Evolutionary conservation across 2,113 vertebrate genomes (phyloP).

Genomic region (Ptyas mucosa): DNA sequence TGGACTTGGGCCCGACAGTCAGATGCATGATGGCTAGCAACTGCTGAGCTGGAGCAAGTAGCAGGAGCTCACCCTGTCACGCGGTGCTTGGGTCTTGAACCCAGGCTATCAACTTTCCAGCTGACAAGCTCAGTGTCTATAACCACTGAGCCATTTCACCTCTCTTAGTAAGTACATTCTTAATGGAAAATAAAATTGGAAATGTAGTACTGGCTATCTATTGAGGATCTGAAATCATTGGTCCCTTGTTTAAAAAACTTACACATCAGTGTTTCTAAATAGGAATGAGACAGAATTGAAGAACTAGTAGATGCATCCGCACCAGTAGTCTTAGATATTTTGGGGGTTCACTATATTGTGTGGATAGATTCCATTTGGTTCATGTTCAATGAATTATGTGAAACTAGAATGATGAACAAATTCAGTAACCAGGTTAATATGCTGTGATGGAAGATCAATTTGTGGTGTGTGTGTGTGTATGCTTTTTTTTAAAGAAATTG

Average conservation of each 20-base stretch:
- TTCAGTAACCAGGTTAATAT: background rate
- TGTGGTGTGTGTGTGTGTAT: background rate
- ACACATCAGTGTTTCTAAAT: background rate
- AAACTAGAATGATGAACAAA: background rate
- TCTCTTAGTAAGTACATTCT: background rate
- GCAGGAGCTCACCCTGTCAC: background rate
- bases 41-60: background rate
- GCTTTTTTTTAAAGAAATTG: background rate
- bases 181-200: background rate
- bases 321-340: background rate
- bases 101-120: background rate
- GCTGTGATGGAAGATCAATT: background rate
- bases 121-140: background rate
- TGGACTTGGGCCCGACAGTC: background rate
- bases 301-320: background rate
- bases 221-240: background rate
- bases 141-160: background rate
- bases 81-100: background rate
- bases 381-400: background rate
- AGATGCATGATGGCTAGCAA: background rate
- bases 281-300: rapidly evolving
- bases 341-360: background rate
- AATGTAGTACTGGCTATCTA: background rate
- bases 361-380: background rate
- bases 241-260: background rate